phyloP scores from a whole-genome alignment of 2,888 invertebrate genomes.

The Tupiocoris notatus region DNA sequence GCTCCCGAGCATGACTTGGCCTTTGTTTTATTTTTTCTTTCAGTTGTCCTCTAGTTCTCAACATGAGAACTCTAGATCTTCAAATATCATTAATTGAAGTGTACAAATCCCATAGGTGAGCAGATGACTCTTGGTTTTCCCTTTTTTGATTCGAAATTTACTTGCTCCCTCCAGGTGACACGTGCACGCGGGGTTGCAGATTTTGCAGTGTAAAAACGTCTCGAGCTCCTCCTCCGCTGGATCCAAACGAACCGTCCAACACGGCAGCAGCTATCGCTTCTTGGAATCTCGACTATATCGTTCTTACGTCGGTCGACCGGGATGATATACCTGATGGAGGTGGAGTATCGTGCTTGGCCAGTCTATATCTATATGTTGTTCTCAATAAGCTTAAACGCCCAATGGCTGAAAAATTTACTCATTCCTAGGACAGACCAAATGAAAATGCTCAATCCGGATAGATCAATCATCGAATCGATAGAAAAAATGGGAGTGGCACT shows the following conservation, averaged over 20 bases:
- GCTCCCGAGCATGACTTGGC: no score
- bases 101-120: no score
- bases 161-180: conserved; percentile 64
- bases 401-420: no score
- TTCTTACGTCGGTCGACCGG: conserved; percentile 95
- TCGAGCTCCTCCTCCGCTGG: conserved; percentile 80
- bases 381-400: background rate
- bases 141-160: background rate
- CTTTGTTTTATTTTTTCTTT: no score
- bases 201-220: conserved; percentile 99
- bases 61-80: no score
- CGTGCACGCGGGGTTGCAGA: conserved; percentile 95
- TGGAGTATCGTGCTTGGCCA: background rate
- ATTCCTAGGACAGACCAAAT: no score
- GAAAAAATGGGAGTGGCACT: no score
- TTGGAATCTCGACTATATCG: conserved; percentile 97
- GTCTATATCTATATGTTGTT: background rate
- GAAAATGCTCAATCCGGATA: no score
- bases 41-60: no score
- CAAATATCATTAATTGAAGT: no score
- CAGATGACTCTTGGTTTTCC: no score
- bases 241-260: conserved; percentile 85
- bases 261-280: conserved; percentile 88
- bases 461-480: no score
- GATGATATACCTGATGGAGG: conserved; percentile 66